Evolutionary conservation across 2,797 vertebrate genomes (phyloP).

Genomic region (Amphiprion clarkii): DNA sequence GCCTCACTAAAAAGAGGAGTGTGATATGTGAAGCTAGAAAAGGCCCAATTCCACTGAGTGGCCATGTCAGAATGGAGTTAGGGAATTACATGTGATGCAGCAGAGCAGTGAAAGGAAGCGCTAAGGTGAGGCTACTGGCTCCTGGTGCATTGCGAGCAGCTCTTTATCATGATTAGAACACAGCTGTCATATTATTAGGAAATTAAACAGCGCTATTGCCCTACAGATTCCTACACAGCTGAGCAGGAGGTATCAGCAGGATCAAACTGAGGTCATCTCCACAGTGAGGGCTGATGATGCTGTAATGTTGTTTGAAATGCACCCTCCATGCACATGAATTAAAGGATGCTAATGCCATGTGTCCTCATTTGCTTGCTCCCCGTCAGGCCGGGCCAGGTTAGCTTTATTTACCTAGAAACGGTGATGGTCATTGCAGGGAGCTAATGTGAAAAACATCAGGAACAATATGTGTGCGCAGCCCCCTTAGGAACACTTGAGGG

Average conservation of each 20-base stretch:
- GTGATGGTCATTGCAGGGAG: constrained; percentile 56
- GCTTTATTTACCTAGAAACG: constrained; percentile 71
- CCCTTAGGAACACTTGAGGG: constrained; percentile 70
- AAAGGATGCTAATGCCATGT: constrained; percentile 17
- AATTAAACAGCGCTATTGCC: constrained; percentile 57
- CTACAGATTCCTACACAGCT: constrained; percentile 41
- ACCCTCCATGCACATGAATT: constrained; percentile 38
- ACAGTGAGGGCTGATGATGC: constrained; percentile 10
- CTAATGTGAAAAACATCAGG: constrained; percentile 67
- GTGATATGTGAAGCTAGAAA: constrained; percentile 51
- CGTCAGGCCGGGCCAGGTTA: constrained; percentile 36
- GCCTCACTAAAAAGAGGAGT: constrained; percentile 37
- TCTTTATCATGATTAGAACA: constrained; percentile 77
- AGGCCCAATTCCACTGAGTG: constrained; percentile 74
- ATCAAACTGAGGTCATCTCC: constrained; percentile 55
- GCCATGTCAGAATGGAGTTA: constrained; percentile 68
- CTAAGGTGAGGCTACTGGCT: constrained; percentile 62
- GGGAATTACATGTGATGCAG: constrained; percentile 71
- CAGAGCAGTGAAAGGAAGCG: constrained; percentile 55
- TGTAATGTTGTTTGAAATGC: constrained; percentile 47
- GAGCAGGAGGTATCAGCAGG: constrained; percentile 49
- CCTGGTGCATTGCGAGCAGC: constrained; percentile 47
- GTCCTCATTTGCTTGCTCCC: constrained; percentile 18
- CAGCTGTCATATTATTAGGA: constrained; percentile 74
- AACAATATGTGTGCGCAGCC: constrained; percentile 55